phyloP scores from a whole-genome alignment of 2,113 vertebrate species.

The Cephalopterus ornatus region DNA sequence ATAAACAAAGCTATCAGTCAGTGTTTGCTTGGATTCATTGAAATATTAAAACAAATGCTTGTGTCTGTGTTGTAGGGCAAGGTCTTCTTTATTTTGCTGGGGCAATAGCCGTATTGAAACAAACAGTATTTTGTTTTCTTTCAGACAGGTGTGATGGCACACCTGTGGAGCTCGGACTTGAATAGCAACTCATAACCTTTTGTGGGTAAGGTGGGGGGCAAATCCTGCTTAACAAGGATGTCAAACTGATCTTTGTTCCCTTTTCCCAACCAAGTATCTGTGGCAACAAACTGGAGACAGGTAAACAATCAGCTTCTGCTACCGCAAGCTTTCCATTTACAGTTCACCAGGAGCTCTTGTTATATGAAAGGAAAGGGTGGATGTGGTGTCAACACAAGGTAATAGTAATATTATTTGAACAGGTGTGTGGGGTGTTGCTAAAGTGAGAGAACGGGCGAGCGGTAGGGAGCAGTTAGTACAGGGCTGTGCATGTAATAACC shows the following conservation, averaged over 20 bases:
- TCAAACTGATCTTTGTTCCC: conserved; percentile 62
- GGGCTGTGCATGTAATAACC: conserved; percentile 50
- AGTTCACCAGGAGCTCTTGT: conserved; percentile 72
- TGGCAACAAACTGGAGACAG: conserved; percentile 51
- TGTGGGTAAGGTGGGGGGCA: conserved; percentile 56
- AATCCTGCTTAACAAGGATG: conserved; percentile 81
- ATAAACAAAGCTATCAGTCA: neutral
- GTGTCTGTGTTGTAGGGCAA: conserved; percentile 37
- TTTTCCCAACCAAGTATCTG: conserved; percentile 58
- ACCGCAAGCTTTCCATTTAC: conserved; percentile 68
- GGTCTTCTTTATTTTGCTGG: conserved; percentile 49
- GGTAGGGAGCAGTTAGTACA: conserved; percentile 63
- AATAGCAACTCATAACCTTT: conserved; percentile 45
- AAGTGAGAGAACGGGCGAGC: conserved; percentile 49
- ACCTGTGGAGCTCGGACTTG: conserved; percentile 61
- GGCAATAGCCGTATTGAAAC: conserved; percentile 51
- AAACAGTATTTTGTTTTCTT: conserved; percentile 67
- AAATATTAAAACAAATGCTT: conserved; percentile 55
- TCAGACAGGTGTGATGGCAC: conserved; percentile 74
- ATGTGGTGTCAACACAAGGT: conserved; percentile 66
- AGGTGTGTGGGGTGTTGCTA: conserved; percentile 82
- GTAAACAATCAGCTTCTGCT: conserved; percentile 53
- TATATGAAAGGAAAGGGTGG: conserved; percentile 73
- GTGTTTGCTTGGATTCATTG: conserved; percentile 50
- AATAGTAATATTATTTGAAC: conserved; percentile 78